Conservation (phyloP, 2,888 invertebrate genomes). For the Mesorhabditis belari region DNA sequence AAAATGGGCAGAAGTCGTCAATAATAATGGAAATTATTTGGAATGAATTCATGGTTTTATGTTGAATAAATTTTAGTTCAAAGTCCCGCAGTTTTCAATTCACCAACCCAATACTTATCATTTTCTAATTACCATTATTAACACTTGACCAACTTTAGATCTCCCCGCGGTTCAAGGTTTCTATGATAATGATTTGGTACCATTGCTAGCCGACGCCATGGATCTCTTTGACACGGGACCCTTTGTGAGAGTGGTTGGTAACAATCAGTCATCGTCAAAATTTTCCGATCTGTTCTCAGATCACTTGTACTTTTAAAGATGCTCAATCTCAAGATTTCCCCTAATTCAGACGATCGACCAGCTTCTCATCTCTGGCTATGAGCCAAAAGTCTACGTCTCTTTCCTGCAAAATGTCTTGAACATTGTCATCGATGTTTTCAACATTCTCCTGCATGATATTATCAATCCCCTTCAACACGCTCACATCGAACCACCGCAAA, state of each 20-base stretch:
- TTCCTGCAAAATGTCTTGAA: constrained; percentile 8
- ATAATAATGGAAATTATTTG: not conserved
- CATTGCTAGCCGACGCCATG: constrained; percentile 6
- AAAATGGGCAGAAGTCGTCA: too few species aligned
- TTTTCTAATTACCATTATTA: not conserved
- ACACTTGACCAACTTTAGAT: not conserved
- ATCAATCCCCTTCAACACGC: not conserved
- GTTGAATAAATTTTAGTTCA: too few species aligned
- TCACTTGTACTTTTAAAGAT: too few species aligned
- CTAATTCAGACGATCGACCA: constrained; percentile 33
- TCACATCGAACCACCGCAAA: not conserved
- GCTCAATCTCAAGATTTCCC: not conserved
- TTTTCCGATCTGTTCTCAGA: too few species aligned
- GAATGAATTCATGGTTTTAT: not conserved
- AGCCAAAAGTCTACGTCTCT: constrained; percentile 17
- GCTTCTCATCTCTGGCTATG: constrained; percentile 35
- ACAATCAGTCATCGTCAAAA: not conserved
- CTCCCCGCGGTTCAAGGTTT: not conserved
- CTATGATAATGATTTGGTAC: not conserved
- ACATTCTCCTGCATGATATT: constrained; percentile 2
- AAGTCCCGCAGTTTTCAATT: too few species aligned
- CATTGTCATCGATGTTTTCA: constrained; percentile 13
- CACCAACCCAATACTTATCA: not conserved
- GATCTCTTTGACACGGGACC: constrained; percentile 26
- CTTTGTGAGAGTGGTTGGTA: constrained; percentile 25